Evolutionary conservation across 2,797 vertebrate genomes (phyloP).

Genomic region (Bovichtus variegatus): DNA sequence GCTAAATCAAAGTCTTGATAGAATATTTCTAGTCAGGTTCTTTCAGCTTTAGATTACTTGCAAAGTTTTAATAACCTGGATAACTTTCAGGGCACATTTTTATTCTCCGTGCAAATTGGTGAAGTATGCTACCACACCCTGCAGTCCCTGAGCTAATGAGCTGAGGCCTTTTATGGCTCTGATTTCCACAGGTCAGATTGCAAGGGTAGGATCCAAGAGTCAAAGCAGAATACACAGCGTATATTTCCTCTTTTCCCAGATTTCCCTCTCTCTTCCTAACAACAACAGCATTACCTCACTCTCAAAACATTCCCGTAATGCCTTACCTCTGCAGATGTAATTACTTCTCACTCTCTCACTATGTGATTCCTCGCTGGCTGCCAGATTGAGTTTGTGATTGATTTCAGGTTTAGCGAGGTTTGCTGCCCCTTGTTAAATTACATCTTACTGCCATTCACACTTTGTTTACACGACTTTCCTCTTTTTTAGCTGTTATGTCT

Average conservation of each 20-base stretch:
- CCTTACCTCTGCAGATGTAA: conserved; percentile 53
- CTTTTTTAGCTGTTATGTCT: no score
- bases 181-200: conserved; percentile 47
- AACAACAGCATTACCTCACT: conserved; percentile 68
- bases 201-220: conserved; percentile 34
- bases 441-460: neutral
- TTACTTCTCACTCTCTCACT: conserved; percentile 40
- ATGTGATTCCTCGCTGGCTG: conserved; percentile 13
- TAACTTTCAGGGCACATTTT: conserved; percentile 7
- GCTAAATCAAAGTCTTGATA: conserved; percentile 25
- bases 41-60: conserved; percentile 11
- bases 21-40: neutral
- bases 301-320: conserved; percentile 64
- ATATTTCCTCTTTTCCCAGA: conserved; percentile 43
- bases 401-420: conserved; percentile 12
- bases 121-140: conserved; percentile 33
- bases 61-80: conserved; percentile 18
- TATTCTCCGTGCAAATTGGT: conserved; percentile 33
- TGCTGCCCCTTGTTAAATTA: conserved; percentile 20
- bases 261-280: conserved; percentile 37
- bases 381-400: conserved; percentile 36
- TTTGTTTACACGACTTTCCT: conserved; percentile 2
- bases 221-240: conserved; percentile 36
- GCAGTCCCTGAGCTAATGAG: conserved; percentile 28
- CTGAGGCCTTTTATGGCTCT: conserved; percentile 17